Conservation (phyloP, 2,888 invertebrate genomes). For the Drosophila antonietae region DNA sequence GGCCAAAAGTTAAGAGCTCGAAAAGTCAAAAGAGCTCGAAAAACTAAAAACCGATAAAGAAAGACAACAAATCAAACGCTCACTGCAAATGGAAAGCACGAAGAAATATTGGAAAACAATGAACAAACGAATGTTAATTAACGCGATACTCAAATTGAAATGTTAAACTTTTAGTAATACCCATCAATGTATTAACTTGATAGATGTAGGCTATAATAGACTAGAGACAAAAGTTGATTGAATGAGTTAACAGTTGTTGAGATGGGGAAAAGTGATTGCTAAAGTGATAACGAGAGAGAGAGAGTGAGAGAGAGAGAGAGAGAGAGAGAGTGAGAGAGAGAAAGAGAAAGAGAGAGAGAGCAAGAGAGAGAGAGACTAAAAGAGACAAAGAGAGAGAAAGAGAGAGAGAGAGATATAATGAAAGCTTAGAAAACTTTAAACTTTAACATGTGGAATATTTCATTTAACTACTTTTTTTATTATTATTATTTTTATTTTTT, state of each 20-base stretch:
- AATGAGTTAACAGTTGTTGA: background rate
- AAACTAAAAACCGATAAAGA: conserved; percentile 30
- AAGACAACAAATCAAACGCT: conserved; percentile 71
- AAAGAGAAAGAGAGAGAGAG: background rate
- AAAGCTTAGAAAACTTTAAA: too few species aligned
- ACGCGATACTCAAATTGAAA: conserved; percentile 75
- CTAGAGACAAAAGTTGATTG: background rate
- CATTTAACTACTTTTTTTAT: too few species aligned
- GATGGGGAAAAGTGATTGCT: too few species aligned
- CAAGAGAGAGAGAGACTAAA: background rate
- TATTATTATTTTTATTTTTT: too few species aligned
- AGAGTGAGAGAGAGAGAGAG: background rate
- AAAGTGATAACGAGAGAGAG: background rate
- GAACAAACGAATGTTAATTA: conserved; percentile 75
- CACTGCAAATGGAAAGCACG: conserved; percentile 71
- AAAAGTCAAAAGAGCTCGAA: conserved; percentile 27
- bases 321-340: background rate
- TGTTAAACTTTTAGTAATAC: conserved; percentile 64
- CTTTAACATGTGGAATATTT: too few species aligned
- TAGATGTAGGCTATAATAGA: background rate
- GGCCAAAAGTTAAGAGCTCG: conserved; percentile 39
- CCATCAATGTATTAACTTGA: conserved; percentile 1
- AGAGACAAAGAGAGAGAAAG: background rate
- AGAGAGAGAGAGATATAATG: background rate
- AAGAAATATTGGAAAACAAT: conserved; percentile 64